Evolutionary conservation across 2,888 invertebrate genomes (phyloP), one percentile per base, ranked within the genome.

Genomic region (Zootermopsis nevadensis): DNA sequence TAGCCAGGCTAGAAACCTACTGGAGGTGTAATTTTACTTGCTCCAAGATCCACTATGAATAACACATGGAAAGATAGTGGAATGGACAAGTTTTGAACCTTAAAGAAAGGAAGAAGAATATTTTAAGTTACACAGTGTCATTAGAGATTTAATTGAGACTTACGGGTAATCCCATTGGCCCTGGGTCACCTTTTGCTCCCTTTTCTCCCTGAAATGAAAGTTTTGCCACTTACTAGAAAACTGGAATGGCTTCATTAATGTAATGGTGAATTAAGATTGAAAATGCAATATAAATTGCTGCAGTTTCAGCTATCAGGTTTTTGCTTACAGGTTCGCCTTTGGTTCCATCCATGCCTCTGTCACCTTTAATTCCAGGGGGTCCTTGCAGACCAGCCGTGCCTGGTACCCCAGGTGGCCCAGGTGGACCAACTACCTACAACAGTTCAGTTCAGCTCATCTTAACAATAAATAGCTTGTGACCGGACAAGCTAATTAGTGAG

Each of bases 121-220:
- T 8, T 42, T 10, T 38, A 10, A 7, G 10, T 38, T 38, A 38
- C 38, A 38, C 10, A 10, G 10, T 38, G 38, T 10, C 10, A 38
- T 7, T 38, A 38, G 38, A 38, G 10, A 38, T 10, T 38, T 10
- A 38, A 7, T 38, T 38, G 38, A 38, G 88, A 95, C 95, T 94
- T 93, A 98, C 98, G 89, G 98, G 98, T 88, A 98, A 91, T 88
- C 98, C 98, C 97, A 98, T 98, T 82, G 98, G 98, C 87, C 98
- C 98, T 83, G 95, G 94, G 89, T 96, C 96, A 84, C 97, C 97
- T 89, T 94, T 95, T 81, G 93, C 91, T 82, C 96, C 96, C 88
- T 95, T 94, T 86, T 95, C 94, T 80, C 96, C 96, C 96, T 96
- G 90, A 82, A 92, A 91, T 83, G 74, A 82, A 83, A 74, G 42